phyloP scores from a whole-genome alignment of 2,797 vertebrate species.

The Galaxias olidus region DNA sequence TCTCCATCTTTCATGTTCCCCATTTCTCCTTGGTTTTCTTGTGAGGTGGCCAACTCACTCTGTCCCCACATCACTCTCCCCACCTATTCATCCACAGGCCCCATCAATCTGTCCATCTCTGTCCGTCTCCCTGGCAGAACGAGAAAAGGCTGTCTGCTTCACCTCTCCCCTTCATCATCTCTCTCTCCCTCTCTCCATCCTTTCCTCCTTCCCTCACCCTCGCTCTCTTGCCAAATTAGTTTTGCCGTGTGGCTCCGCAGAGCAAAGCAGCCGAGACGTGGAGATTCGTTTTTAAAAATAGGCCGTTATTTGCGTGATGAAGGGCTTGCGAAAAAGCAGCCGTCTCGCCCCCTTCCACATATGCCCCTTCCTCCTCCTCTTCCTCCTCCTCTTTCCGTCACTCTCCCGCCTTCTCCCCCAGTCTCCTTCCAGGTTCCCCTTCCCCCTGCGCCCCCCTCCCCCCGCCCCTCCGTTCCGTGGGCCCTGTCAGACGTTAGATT shows the following conservation, averaged over 20 bases:
- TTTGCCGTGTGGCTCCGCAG: conserved; percentile 17
- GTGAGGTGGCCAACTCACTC: background rate
- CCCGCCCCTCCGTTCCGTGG: conserved; percentile 49
- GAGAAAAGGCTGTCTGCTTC: conserved; percentile 27
- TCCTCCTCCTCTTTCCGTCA: conserved; percentile 20
- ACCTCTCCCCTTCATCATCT: conserved; percentile 3
- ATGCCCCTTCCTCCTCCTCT: conserved; percentile 5
- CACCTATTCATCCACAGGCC: conserved; percentile 44
- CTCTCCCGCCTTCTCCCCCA: conserved; percentile 7
- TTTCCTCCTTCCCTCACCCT: conserved; percentile 8
- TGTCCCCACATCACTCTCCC: conserved; percentile 33
- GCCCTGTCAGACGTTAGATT: conserved; percentile 78
- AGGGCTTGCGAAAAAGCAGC: conserved; percentile 9
- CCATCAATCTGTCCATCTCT: conserved; percentile 52
- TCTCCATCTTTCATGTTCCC: background rate
- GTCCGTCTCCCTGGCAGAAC: conserved; percentile 34
- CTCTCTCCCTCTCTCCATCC: conserved; percentile 3
- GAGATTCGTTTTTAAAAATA: conserved; percentile 25
- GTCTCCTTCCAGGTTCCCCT: conserved; percentile 20
- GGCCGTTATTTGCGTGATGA: background rate
- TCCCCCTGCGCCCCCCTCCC: conserved; percentile 26
- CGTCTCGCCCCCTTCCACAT: conserved; percentile 24
- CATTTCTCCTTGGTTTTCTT: background rate
- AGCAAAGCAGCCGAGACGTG: conserved; percentile 16
- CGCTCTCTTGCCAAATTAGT: conserved; percentile 34